A percentile compares a stretch with the other conserved stretches of the same genome.
phyloP scores from a whole-genome alignment of 1,140 invertebrate genomes.

The Cepaea nemoralis region DNA sequence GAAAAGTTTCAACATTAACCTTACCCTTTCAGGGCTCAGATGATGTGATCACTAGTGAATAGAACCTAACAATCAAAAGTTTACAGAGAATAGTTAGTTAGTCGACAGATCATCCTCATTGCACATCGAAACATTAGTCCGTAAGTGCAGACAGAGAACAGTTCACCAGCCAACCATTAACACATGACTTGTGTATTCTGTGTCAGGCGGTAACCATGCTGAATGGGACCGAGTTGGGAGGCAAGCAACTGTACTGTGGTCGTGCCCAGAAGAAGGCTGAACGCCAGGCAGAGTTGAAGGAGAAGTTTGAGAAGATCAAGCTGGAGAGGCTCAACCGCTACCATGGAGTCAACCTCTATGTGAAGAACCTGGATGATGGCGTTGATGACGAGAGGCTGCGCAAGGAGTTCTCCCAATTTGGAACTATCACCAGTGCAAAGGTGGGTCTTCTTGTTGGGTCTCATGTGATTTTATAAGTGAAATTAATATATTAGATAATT shows the following conservation, averaged over 20 bases:
- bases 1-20: too few species aligned
- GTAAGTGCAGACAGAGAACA: too few species aligned
- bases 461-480: too few species aligned
- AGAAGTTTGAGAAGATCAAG: constrained; percentile 89
- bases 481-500: too few species aligned
- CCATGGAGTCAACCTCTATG: constrained; percentile 95
- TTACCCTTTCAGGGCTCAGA: too few species aligned
- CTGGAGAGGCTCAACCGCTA: constrained; percentile 90
- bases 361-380: constrained; percentile 97
- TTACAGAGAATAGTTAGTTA: too few species aligned
- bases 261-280: constrained; percentile 99
- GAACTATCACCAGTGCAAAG: constrained; percentile 97
- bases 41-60: too few species aligned
- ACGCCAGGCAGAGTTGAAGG: constrained; percentile 94
- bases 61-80: too few species aligned
- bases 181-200: neutral
- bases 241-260: constrained; percentile 78
- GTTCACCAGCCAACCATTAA: too few species aligned
- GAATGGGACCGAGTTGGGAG: constrained; percentile 84
- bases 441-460: constrained; percentile 89
- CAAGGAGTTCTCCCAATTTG: constrained; percentile 93
- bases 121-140: too few species aligned
- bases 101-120: too few species aligned
- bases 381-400: constrained; percentile 96
- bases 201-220: constrained; percentile 85